Conservation (phyloP, 2,888 invertebrate genomes). For the Cantharis rustica region DNA sequence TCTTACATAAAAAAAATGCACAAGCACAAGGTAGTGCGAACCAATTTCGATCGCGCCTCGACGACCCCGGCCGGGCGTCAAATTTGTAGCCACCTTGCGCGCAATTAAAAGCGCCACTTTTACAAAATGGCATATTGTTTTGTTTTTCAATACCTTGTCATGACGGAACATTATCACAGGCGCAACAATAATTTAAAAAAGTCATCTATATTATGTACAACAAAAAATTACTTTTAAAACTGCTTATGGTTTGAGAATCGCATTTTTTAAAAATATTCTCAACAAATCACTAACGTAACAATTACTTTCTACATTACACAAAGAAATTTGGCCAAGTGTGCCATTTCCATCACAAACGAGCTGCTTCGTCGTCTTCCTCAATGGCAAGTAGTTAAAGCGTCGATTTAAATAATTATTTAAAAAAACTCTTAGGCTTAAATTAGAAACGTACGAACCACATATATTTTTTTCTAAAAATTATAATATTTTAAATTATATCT, state of each 20-base stretch:
- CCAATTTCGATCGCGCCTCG: background rate
- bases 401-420: slow-evolving; percentile 10
- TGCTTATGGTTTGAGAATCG: slow-evolving; percentile 49
- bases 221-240: slow-evolving; percentile 35
- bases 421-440: slow-evolving; percentile 36
- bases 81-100: background rate
- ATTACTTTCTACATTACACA: background rate
- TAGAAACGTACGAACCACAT: slow-evolving; percentile 40
- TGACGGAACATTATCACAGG: slow-evolving; percentile 51
- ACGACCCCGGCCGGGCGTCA: background rate
- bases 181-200: slow-evolving; percentile 38
- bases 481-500: slow-evolving; percentile 37
- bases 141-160: slow-evolving; percentile 43
- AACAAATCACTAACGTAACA: background rate
- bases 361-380: background rate
- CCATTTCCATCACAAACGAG: background rate
- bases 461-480: slow-evolving; percentile 36
- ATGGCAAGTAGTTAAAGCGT: background rate
- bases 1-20: slow-evolving; percentile 17
- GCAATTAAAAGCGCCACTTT: background rate
- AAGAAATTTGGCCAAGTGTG: background rate
- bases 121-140: background rate
- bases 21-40: slow-evolving; percentile 22
- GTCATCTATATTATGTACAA: slow-evolving; percentile 36
- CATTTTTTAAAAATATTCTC: background rate